A percentile compares a stretch with the other conserved stretches of the same genome.
These are phyloP conservation scores for Raphicerus campestris DNA, from an alignment of 2,113 vertebrate species.

Conservation along the genomic window DNA sequence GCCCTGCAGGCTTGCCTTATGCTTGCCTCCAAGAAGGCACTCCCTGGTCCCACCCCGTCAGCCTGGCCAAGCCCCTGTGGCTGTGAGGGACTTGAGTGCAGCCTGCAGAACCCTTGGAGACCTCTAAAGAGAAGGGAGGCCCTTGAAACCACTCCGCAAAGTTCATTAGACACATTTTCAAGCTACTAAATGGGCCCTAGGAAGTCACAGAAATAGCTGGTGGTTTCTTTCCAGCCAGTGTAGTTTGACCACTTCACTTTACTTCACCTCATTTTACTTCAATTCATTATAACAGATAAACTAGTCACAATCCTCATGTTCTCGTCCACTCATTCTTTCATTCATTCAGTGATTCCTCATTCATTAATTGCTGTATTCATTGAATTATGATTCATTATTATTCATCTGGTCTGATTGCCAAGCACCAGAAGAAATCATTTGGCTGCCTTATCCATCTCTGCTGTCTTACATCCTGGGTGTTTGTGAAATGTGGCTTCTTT, in stretches of 20 bases:
- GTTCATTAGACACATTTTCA: not conserved
- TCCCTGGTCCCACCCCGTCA: not conserved
- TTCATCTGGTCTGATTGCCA: conserved; percentile 17
- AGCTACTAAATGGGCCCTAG: not conserved
- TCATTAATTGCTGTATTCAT: not conserved
- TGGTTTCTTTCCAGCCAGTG: not conserved
- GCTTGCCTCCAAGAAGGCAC: not conserved
- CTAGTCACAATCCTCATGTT: not conserved
- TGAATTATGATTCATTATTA: not conserved
- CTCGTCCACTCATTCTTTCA: not conserved
- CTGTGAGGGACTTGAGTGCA: not conserved
- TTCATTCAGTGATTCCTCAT: not conserved
- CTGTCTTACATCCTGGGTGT: conserved; percentile 43
- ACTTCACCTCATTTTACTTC: not conserved
- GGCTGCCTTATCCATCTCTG: conserved; percentile 54
- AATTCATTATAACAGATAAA: not conserved
- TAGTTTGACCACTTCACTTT: not conserved
- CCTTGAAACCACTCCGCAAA: not conserved
- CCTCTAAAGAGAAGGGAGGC: not conserved
- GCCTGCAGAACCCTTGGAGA: not conserved
- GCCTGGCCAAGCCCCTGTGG: not conserved
- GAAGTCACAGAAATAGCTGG: not conserved
- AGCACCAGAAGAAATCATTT: not conserved
- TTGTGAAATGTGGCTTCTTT: conserved; percentile 58
- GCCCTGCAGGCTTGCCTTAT: not conserved